Evolutionary conservation across 1,140 invertebrate genomes (phyloP), one percentile per base, ranked within the genome.

Genomic region (Aradophagus sp.): DNA sequence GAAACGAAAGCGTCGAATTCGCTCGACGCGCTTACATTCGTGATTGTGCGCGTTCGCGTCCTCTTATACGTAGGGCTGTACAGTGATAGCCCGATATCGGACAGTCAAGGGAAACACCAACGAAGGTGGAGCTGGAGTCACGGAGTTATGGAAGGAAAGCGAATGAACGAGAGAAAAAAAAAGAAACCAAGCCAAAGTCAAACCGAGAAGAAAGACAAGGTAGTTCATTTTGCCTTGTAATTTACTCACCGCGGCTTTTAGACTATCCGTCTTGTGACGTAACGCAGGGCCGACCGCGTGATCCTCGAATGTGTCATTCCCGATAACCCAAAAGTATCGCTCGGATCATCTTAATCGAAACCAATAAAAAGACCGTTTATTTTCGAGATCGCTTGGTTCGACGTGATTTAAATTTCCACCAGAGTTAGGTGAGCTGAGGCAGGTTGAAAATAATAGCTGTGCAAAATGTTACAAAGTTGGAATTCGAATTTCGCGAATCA

Each of bases 241-340:
- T 84, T 84, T 84, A 84, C 82, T 82, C 81, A 84, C 82, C 82
- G 82, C 82, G 62, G 72, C 78, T 81, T 80, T 76, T 72, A 61
- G 79, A 77, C 81, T 78, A 83, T 83, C 73, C 74, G 79, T 80
- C 77, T 80, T 76, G 72, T 82, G 77, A 79, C 74, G 80, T 78
- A 84, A 84, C 73, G 77, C 79, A 82, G 79, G 75, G 74, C 79
- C 77, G 74, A 65, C 56, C 70, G 62, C 62, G 70, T 66, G 72
- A 61, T 31, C 42, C 71, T 44, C 58, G 38, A 66, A 77, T 77
- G 77, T 80, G n/a, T n/a, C 76, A 79, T 68, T 76, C 42, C 52
- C 16, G 32, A 69, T 50, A 53, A 55, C 17, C 31, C 29, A 45
- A 44, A 72, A 59, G 47, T 67, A 50, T 77, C 38, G 47, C 15